Conservation (phyloP, 2,888 invertebrate species). For the Drosophila gaucha region DNA sequence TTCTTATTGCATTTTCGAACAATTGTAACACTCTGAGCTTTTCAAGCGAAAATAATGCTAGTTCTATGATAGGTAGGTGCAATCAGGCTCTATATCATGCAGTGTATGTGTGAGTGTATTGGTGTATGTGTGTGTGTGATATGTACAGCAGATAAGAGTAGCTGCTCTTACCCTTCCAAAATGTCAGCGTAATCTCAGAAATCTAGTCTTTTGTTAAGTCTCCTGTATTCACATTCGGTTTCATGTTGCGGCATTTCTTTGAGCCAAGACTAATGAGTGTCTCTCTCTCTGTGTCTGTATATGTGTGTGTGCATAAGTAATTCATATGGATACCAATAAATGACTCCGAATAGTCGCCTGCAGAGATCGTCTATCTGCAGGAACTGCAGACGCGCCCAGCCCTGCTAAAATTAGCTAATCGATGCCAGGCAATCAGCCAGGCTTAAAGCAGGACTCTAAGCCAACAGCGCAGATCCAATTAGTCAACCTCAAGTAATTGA, state of each 20-base stretch:
- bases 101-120: background rate
- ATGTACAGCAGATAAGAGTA: conserved; percentile 39
- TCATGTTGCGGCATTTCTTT: conserved; percentile 41
- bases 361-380: conserved; percentile 62
- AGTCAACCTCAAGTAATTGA: conserved; percentile 49
- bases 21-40: conserved; percentile 5
- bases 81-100: conserved; percentile 22
- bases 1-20: conserved; percentile 16
- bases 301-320: conserved; percentile 32
- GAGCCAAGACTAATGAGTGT: conserved; percentile 39
- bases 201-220: conserved; percentile 67
- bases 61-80: conserved; percentile 62
- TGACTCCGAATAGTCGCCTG: conserved; percentile 60
- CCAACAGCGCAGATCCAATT: conserved; percentile 39
- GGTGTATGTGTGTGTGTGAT: conserved; percentile 37
- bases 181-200: conserved; percentile 67
- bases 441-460: conserved; percentile 12
- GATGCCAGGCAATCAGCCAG: conserved; percentile 34
- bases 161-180: conserved; percentile 57
- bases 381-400: conserved; percentile 29
- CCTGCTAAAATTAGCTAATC: conserved; percentile 55
- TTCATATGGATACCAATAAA: conserved; percentile 63
- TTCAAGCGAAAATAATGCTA: conserved; percentile 23
- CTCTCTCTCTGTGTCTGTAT: background rate
- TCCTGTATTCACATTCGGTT: conserved; percentile 28